Conservation (phyloP, 1,140 invertebrate species). For the Drosophila sucinea region DNA sequence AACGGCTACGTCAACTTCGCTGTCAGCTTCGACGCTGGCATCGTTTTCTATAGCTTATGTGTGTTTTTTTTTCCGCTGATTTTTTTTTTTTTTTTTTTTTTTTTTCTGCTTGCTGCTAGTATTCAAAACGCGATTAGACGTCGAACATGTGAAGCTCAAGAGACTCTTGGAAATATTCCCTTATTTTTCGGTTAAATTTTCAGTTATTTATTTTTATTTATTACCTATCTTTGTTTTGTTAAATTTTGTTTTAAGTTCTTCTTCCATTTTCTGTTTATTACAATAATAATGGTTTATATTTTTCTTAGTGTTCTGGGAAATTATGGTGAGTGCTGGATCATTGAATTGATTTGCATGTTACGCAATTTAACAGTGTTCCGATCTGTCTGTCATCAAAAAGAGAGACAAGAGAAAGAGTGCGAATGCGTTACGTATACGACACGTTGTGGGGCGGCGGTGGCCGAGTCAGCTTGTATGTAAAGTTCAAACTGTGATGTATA, state of each 20-base stretch:
- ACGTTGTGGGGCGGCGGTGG: constrained; percentile 18
- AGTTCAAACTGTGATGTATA: constrained; percentile 35
- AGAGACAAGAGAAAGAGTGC: constrained; percentile 28
- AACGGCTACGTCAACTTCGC: constrained; percentile 51
- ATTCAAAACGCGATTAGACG: constrained; percentile 82
- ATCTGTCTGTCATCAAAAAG: constrained; percentile 33
- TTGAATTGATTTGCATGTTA: constrained; percentile 65
- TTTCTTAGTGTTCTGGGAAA: constrained; percentile 76
- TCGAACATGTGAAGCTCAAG: constrained; percentile 80
- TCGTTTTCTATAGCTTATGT: constrained; percentile 32
- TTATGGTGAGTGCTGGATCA: constrained; percentile 70
- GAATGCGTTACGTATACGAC: constrained; percentile 59
- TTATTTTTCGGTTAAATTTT: constrained; percentile 48
- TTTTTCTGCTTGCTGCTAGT: constrained; percentile 64
- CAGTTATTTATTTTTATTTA: constrained; percentile 43
- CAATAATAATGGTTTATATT: constrained; percentile 75
- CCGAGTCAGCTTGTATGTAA: constrained; percentile 2
- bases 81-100: constrained; percentile 40
- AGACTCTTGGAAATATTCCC: constrained; percentile 48
- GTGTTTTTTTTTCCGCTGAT: constrained; percentile 9
- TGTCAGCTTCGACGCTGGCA: constrained; percentile 38
- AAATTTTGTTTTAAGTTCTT: constrained; percentile 8
- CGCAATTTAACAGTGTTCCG: constrained; percentile 52
- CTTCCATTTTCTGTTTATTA: not conserved
- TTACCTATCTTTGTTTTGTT: constrained; percentile 30